Evolutionary conservation across 1,140 invertebrate species (phyloP).

Genomic region (Drosophila sp.): DNA sequence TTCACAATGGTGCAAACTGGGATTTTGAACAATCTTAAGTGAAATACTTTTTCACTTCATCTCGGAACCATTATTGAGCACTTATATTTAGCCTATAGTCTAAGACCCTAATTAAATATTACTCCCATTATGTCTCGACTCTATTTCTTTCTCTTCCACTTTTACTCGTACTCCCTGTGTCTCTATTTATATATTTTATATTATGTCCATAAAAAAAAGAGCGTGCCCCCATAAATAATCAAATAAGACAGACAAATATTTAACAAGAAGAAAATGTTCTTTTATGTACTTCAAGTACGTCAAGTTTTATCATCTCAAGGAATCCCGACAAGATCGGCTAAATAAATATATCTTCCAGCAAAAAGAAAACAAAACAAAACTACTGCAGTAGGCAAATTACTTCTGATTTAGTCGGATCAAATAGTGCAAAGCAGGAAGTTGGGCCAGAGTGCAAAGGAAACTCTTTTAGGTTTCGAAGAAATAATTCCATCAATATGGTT

Average conservation of each 20-base stretch:
- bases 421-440: slow-evolving; percentile 24
- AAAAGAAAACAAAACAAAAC: neutral
- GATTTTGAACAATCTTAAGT: no score
- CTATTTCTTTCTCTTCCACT: neutral
- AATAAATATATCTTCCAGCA: slow-evolving; percentile 12
- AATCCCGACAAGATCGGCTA: slow-evolving; percentile 29
- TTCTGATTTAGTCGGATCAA: slow-evolving; percentile 20
- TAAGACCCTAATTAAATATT: slow-evolving; percentile 1
- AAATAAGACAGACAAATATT: slow-evolving; percentile 42
- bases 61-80: neutral
- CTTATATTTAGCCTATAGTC: neutral
- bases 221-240: slow-evolving; percentile 36
- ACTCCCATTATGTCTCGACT: slow-evolving; percentile 1
- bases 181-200: slow-evolving; percentile 15
- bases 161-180: neutral
- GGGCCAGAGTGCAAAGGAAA: slow-evolving; percentile 14
- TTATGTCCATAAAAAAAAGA: slow-evolving; percentile 39
- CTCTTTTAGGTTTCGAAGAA: neutral
- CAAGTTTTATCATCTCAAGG: slow-evolving; percentile 31
- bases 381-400: neutral
- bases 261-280: slow-evolving; percentile 24
- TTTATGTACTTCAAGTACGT: slow-evolving; percentile 50
- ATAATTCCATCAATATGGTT: slow-evolving; percentile 42
- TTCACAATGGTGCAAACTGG: neutral
- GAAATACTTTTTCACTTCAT: neutral